Evolutionary conservation across 2,113 vertebrate species (phyloP).

Genomic region (Pterophyllum scalare): DNA sequence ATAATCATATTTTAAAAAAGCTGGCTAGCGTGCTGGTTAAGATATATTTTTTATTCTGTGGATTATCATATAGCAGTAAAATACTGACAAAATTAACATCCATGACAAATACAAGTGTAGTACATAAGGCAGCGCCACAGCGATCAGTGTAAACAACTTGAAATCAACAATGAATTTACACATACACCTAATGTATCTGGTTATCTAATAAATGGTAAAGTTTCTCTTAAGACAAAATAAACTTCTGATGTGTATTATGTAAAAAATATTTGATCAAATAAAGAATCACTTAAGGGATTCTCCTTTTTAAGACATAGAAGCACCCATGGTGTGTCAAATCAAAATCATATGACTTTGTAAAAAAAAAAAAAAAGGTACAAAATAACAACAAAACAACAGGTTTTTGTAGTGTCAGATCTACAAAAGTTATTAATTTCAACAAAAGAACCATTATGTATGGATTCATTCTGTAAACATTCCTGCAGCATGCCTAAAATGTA

Average conservation of each 20-base stretch:
- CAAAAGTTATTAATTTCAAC: background rate
- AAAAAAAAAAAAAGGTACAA: background rate
- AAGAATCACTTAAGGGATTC: background rate
- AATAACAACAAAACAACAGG: background rate
- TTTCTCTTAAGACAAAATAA: constrained; percentile 18
- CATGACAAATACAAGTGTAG: background rate
- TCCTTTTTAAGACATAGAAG: background rate
- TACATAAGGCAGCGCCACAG: constrained; percentile 18
- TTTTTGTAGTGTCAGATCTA: constrained; percentile 1
- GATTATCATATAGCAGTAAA: background rate
- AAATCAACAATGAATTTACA: background rate
- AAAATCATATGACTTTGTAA: background rate
- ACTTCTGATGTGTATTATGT: background rate
- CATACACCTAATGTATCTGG: background rate
- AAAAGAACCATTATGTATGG: background rate
- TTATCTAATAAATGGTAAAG: background rate
- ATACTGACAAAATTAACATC: background rate
- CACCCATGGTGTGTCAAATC: background rate
- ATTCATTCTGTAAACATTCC: constrained; percentile 37
- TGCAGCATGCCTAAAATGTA: background rate
- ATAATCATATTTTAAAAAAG: too few relatives aligned
- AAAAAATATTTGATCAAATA: background rate
- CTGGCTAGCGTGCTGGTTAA: too few relatives aligned
- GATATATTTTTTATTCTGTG: background rate
- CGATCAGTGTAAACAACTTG: background rate